Conservation (phyloP, 2,113 vertebrate genomes). For the Alethe castanea region DNA sequence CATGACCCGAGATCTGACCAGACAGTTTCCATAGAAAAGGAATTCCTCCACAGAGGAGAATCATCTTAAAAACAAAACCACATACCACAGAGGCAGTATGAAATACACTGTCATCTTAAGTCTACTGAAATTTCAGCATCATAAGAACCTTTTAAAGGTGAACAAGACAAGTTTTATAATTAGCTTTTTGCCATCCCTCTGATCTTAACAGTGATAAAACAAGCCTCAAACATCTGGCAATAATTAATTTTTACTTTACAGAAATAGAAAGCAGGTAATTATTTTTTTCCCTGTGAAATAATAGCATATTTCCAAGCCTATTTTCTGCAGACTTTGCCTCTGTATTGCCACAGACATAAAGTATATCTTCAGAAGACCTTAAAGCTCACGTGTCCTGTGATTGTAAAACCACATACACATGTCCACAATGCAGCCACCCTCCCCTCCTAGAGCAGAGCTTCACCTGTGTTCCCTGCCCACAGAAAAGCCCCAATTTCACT, state of each 20-base stretch:
- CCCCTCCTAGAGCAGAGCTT: background rate
- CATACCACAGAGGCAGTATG: background rate
- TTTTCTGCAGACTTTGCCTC: background rate
- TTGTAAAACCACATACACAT: background rate
- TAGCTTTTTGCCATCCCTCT: background rate
- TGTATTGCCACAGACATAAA: background rate
- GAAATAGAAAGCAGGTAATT: background rate
- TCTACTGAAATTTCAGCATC: background rate
- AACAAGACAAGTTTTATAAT: background rate
- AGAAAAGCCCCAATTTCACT: background rate
- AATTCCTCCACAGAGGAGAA: conserved; percentile 93
- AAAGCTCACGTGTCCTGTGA: background rate
- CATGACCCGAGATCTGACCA: conserved; percentile 77
- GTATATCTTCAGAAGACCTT: background rate
- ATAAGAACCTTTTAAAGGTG: background rate
- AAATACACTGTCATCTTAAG: background rate
- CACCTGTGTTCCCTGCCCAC: background rate
- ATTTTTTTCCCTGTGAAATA: background rate
- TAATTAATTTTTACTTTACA: background rate
- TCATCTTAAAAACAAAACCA: conserved; percentile 77
- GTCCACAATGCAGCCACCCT: background rate
- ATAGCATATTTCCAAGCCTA: background rate
- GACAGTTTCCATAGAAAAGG: conserved; percentile 91
- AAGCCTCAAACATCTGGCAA: background rate
- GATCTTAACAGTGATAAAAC: background rate